A percentile compares a stretch with the other conserved stretches of the same genome.
These are phyloP conservation scores for Spodoptera exigua DNA, from an alignment of 2,888 invertebrate genomes.

Conservation along the genomic window DNA sequence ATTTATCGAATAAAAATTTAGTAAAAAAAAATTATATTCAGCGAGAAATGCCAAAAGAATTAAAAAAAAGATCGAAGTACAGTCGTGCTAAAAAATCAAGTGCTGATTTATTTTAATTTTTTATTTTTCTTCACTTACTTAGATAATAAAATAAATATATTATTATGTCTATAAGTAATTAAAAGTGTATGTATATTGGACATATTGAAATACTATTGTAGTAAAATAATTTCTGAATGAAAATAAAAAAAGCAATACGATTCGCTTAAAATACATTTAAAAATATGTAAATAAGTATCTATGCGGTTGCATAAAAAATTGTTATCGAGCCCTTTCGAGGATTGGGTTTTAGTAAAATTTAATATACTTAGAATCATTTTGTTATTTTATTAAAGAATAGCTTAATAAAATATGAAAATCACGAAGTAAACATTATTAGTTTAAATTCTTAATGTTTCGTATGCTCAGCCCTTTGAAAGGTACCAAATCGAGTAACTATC, in stretches of 20 bases:
- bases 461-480: conserved; percentile 28
- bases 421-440: background rate
- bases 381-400: conserved; percentile 14
- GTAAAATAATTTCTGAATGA: conserved; percentile 45
- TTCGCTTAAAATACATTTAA: conserved; percentile 76
- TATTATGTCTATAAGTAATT: conserved; percentile 47
- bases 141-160: conserved; percentile 21
- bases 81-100: conserved; percentile 53
- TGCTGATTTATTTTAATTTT: conserved; percentile 38
- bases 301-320: conserved; percentile 63
- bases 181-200: conserved; percentile 61
- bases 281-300: conserved; percentile 66
- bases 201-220: conserved; percentile 54
- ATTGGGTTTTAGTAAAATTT: conserved; percentile 64
- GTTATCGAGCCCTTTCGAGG: conserved; percentile 66
- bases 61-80: conserved; percentile 53
- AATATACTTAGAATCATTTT: conserved; percentile 14
- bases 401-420: conserved; percentile 4
- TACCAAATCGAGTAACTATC: conserved; percentile 1
- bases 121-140: conserved; percentile 39
- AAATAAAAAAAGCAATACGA: conserved; percentile 77
- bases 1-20: conserved; percentile 56
- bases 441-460: background rate
- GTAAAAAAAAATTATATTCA: conserved; percentile 55
- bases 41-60: conserved; percentile 63